phyloP scores from a whole-genome alignment of 2,888 invertebrate species.

The Melanargia galathea region DNA sequence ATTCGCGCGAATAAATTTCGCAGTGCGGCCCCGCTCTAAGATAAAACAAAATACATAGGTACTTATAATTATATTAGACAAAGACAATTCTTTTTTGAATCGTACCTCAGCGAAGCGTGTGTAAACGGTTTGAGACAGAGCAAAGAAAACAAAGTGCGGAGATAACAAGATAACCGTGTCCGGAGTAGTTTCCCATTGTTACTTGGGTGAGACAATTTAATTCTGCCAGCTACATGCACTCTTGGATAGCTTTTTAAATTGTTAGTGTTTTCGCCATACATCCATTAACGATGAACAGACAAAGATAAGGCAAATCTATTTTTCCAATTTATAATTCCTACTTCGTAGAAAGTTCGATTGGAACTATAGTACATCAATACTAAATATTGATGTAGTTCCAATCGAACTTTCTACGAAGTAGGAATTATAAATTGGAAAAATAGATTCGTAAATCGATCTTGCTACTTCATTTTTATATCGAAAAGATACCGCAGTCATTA shows the following conservation, averaged over 20 bases:
- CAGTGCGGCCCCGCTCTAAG: no score
- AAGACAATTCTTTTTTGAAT: slow-evolving; percentile 33
- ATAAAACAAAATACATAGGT: no score
- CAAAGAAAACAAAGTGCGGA: slow-evolving; percentile 56
- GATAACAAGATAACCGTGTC: slow-evolving; percentile 71
- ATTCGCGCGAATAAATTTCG: no score
- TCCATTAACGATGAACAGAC: background rate
- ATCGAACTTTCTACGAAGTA: background rate
- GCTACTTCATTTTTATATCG: no score
- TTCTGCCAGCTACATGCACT: slow-evolving; percentile 65
- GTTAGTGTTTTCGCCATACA: slow-evolving; percentile 1
- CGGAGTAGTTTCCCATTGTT: slow-evolving; percentile 62
- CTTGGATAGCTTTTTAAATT: slow-evolving; percentile 43
- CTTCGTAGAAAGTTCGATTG: background rate
- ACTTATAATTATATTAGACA: no score
- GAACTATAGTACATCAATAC: background rate
- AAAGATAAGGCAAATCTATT: background rate
- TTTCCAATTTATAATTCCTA: background rate
- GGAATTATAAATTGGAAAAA: no score
- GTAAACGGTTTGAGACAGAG: slow-evolving; percentile 37
- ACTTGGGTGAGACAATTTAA: slow-evolving; percentile 73
- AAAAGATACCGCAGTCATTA: no score
- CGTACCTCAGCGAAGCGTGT: slow-evolving; percentile 35
- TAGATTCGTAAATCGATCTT: no score
- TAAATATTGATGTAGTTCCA: no score